These are phyloP conservation scores for Aspiorhynchus laticeps DNA, from an alignment of 2,113 vertebrate species.

Conservation along the genomic window DNA sequence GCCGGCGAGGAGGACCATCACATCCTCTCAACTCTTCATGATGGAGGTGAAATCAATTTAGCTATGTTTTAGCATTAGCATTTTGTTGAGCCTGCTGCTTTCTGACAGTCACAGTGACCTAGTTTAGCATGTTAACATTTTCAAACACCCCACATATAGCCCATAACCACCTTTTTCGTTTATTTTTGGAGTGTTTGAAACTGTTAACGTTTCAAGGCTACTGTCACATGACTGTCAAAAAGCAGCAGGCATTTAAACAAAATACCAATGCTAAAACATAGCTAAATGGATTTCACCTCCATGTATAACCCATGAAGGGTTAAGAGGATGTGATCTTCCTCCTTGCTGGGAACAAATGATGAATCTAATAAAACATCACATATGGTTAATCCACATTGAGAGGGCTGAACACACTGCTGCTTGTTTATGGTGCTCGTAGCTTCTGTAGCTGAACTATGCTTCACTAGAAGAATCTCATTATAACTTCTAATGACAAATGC, in stretches of 20 bases:
- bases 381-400: constrained; percentile 59
- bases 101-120: background rate
- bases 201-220: too few relatives aligned
- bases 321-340: constrained; percentile 63
- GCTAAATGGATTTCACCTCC: constrained; percentile 59
- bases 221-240: background rate
- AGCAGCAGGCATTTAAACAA: background rate
- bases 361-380: constrained; percentile 63
- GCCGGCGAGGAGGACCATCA: constrained; percentile 57
- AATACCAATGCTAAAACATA: constrained; percentile 37
- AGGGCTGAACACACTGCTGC: constrained; percentile 58
- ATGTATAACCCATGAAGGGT: constrained; percentile 57
- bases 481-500: constrained; percentile 75
- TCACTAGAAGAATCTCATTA: constrained; percentile 73
- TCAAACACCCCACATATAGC: background rate
- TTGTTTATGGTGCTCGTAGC: constrained; percentile 71
- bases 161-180: background rate
- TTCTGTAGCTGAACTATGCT: constrained; percentile 67
- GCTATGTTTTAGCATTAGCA: constrained; percentile 43
- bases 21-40: constrained; percentile 59
- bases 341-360: constrained; percentile 61
- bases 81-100: background rate
- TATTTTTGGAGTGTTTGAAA: too few relatives aligned
- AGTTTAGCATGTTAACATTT: background rate
- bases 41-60: constrained; percentile 60